Conservation (phyloP, 2,113 vertebrate genomes). For the Butastur rufipennis region DNA sequence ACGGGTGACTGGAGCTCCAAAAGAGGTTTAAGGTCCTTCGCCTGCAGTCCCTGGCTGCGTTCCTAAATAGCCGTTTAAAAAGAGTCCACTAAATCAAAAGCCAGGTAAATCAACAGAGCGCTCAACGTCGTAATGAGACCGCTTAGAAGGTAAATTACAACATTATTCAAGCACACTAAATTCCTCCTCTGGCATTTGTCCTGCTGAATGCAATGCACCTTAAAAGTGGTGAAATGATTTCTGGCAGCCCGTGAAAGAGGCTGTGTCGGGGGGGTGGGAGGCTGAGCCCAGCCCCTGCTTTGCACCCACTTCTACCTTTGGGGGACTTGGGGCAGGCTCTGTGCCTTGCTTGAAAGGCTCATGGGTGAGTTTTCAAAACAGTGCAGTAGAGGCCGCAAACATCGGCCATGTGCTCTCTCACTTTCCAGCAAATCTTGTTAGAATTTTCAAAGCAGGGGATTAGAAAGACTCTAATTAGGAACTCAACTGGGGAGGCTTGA, state of each 20-base stretch:
- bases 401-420: neutral
- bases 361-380: neutral
- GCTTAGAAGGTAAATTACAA: conserved; percentile 51
- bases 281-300: neutral
- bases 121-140: neutral
- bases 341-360: neutral
- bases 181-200: conserved; percentile 43
- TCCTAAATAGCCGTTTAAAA: neutral
- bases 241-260: conserved; percentile 21
- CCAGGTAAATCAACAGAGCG: conserved; percentile 55
- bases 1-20: neutral
- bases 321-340: neutral
- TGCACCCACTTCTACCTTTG: neutral
- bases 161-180: conserved; percentile 61
- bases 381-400: neutral
- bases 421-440: neutral
- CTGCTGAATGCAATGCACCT: conserved; percentile 25
- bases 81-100: conserved; percentile 48
- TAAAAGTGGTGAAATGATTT: neutral
- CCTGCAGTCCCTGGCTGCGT: conserved; percentile 18
- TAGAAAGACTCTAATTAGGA: conserved; percentile 28
- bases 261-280: neutral
- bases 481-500: neutral
- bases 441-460: conserved; percentile 2
- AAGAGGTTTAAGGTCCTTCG: conserved; percentile 11